phyloP scores from a whole-genome alignment of 2,888 invertebrate species.

The Cheilosia grossa region DNA sequence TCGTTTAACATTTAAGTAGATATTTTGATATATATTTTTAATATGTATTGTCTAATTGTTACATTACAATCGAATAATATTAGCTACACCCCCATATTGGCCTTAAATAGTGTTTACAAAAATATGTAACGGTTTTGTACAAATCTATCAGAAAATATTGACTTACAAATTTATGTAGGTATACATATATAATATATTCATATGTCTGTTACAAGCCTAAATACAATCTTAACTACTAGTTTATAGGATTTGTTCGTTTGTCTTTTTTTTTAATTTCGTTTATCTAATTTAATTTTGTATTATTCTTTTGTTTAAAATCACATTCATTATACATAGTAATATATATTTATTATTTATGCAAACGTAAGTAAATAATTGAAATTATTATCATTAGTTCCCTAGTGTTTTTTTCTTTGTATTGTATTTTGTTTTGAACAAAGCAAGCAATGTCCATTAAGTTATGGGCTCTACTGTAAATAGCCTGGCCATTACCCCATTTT shows the following conservation, averaged over 20 bases:
- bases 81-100: constrained; percentile 55
- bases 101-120: constrained; percentile 73
- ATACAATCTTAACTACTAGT: constrained; percentile 19
- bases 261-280: constrained; percentile 12
- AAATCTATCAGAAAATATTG: constrained; percentile 73
- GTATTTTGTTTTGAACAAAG: constrained; percentile 31
- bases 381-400: constrained; percentile 72
- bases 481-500: constrained; percentile 39
- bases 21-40: constrained; percentile 26
- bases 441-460: constrained; percentile 56
- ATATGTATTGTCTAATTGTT: constrained; percentile 72
- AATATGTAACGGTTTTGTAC: constrained; percentile 67
- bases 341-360: constrained; percentile 15
- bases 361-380: constrained; percentile 70
- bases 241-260: constrained; percentile 70
- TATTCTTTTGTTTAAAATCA: constrained; percentile 51
- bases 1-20: constrained; percentile 63
- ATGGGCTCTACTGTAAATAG: constrained; percentile 59
- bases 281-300: neutral
- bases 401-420: constrained; percentile 22
- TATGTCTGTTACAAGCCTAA: constrained; percentile 32
- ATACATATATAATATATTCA: constrained; percentile 43
- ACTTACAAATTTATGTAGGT: constrained; percentile 50
- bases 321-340: constrained; percentile 35
- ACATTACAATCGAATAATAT: constrained; percentile 64